These are phyloP conservation scores for Megaceryle alcyon DNA, from an alignment of 2,797 vertebrate genomes.

Conservation along the genomic window DNA sequence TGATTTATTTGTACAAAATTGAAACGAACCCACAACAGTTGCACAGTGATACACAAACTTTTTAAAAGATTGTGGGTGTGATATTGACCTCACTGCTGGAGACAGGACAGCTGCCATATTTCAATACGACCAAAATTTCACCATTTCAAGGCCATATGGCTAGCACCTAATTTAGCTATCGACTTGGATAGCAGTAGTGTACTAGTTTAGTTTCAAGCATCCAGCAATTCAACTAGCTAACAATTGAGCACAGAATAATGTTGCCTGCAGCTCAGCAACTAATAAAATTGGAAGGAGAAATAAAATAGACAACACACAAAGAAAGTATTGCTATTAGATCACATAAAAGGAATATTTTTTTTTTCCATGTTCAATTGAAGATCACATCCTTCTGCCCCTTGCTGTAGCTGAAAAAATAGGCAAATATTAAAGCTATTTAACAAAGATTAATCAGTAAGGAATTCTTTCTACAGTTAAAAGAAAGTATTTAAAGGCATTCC, in stretches of 20 bases:
- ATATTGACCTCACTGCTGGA: neutral
- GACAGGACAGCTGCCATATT: neutral
- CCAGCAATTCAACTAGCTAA: neutral
- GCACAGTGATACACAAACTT: neutral
- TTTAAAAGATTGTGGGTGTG: neutral
- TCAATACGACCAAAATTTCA: neutral
- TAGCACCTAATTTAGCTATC: neutral
- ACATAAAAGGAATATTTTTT: neutral
- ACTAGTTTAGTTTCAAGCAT: neutral
- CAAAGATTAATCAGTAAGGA: neutral
- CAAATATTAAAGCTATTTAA: conserved; percentile 8
- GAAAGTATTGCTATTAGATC: neutral
- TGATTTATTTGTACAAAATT: neutral
- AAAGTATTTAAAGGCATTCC: neutral
- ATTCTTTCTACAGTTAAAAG: neutral
- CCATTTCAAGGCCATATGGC: neutral
- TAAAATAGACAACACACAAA: neutral
- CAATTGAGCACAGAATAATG: neutral
- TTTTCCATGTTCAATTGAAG: neutral
- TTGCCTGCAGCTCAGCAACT: neutral
- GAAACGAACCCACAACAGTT: neutral
- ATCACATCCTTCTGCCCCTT: neutral
- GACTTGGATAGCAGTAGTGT: neutral
- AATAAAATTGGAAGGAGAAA: neutral
- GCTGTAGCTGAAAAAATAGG: neutral